Evolutionary conservation across 2,797 vertebrate genomes (phyloP).

Genomic region (Pangasius larnaudii): DNA sequence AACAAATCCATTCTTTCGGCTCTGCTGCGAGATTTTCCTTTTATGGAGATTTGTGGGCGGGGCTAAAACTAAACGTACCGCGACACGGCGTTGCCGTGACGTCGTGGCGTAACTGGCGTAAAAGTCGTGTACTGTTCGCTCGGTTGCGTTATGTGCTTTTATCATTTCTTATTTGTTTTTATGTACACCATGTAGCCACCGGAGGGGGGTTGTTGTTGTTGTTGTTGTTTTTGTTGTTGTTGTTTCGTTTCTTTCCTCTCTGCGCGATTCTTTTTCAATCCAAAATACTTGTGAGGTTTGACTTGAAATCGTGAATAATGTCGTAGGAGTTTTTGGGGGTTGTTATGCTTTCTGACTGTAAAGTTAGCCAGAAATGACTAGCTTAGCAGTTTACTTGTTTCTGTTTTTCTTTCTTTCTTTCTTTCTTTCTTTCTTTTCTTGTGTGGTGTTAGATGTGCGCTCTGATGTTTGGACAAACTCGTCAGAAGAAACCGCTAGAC

Average conservation of each 20-base stretch:
- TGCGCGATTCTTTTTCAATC: constrained; percentile 56
- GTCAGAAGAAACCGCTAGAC: constrained; percentile 61
- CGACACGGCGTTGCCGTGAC: background rate
- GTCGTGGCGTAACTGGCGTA: background rate
- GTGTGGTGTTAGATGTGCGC: constrained; percentile 63
- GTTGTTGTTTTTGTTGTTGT: too few relatives aligned
- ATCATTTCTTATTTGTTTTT: constrained; percentile 61
- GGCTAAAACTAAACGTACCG: background rate
- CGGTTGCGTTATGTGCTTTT: constrained; percentile 50
- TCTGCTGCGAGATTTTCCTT: background rate
- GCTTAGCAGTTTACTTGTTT: constrained; percentile 47
- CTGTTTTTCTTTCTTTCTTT: background rate
- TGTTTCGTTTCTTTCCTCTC: constrained; percentile 69
- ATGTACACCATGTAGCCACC: constrained; percentile 17
- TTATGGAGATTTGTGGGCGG: background rate
- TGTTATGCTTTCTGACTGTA: constrained; percentile 57
- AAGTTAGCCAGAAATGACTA: constrained; percentile 32
- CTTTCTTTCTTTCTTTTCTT: constrained; percentile 46
- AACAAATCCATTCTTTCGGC: too few relatives aligned
- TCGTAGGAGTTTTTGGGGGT: constrained; percentile 66
- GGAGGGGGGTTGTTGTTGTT: constrained; percentile 39
- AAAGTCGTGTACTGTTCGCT: constrained; percentile 15
- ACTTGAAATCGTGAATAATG: constrained; percentile 63
- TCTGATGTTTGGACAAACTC: constrained; percentile 40
- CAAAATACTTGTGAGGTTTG: constrained; percentile 48